These are phyloP conservation scores for Pan troglodytes DNA, from an alignment of 2,113 vertebrate genomes.

Conservation along the genomic window NHGRI_mPanTro3-v2.1_pri NC_072404.2:147436001-147436500, in stretches of 20 bases:
- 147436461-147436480: background rate
- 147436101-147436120: background rate
- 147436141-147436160: background rate
- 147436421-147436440: background rate
- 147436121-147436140: background rate
- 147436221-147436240: background rate
- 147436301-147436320: background rate
- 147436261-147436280: background rate
- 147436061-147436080: background rate
- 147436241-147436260: background rate
- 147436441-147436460: background rate
- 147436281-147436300: background rate
- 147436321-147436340: background rate
- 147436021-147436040: background rate
- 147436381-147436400: background rate
- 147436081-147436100: background rate
- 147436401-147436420: background rate
- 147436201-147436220: background rate
- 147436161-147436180: background rate
- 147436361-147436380: background rate
- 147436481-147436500: background rate
- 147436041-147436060: background rate
- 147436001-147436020: background rate
- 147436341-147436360: background rate
- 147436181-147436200: background rate